phyloP scores from a whole-genome alignment of 2,797 vertebrate species.

The Novumbra hubbsi region DNA sequence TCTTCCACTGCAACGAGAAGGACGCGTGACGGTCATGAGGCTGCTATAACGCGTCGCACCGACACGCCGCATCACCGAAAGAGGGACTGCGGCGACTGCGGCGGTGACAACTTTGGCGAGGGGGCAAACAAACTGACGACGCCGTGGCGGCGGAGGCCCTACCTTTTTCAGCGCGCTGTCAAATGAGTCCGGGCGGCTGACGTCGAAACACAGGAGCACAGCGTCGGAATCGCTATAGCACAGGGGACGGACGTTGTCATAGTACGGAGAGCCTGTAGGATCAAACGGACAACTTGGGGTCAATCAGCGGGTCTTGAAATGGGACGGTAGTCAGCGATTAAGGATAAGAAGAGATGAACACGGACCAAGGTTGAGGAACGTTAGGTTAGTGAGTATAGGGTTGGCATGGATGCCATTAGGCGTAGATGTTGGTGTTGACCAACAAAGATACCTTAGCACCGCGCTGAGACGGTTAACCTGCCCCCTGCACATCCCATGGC shows the following conservation, averaged over 20 bases:
- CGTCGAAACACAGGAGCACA: slow-evolving; percentile 90
- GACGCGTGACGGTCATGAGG: not conserved
- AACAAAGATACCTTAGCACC: not conserved
- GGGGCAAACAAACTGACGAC: not conserved
- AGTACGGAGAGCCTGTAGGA: slow-evolving; percentile 88
- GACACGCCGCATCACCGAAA: not conserved
- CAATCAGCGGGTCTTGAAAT: not conserved
- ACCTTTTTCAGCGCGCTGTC: slow-evolving; percentile 92
- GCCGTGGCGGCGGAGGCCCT: slow-evolving; percentile 3
- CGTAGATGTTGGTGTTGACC: not conserved
- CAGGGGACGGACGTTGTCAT: slow-evolving; percentile 93
- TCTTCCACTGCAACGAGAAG: slow-evolving; percentile 82
- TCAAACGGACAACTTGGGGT: slow-evolving; percentile 1
- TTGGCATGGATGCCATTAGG: not conserved
- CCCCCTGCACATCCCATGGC: slow-evolving; percentile 14
- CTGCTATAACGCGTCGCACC: not conserved
- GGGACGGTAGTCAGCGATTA: not conserved
- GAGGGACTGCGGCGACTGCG: not conserved
- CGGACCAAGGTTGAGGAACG: not conserved
- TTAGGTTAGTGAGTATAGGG: not conserved
- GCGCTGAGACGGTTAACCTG: not conserved
- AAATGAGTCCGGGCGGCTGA: slow-evolving; percentile 89
- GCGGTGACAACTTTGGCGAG: not conserved
- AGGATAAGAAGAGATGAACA: not conserved
- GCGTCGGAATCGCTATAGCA: slow-evolving; percentile 97